Conservation (phyloP, 2,113 vertebrate genomes). For the Apistogramma diplotaenia region DNA sequence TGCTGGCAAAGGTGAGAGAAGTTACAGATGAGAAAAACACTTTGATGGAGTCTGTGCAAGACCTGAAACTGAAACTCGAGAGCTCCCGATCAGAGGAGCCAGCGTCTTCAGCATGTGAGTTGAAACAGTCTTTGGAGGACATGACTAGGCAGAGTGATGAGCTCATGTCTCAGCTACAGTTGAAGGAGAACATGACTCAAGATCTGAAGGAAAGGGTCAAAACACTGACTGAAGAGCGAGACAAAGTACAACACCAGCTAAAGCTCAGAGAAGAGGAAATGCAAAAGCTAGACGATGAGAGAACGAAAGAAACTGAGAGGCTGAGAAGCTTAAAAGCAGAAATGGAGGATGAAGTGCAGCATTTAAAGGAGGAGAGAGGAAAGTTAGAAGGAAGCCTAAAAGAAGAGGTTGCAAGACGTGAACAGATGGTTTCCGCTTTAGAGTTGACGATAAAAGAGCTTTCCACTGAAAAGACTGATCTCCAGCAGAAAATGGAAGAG, state of each 20-base stretch:
- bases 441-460: conserved; percentile 67
- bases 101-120: conserved; percentile 24
- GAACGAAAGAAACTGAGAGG: conserved; percentile 25
- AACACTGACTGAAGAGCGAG: conserved; percentile 72
- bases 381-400: conserved; percentile 57
- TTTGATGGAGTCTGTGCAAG: conserved; percentile 77
- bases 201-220: conserved; percentile 75
- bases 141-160: conserved; percentile 78
- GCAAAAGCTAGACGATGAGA: conserved; percentile 65
- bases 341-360: conserved; percentile 40
- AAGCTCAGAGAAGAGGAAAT: conserved; percentile 71
- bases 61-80: conserved; percentile 71
- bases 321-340: conserved; percentile 62
- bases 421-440: conserved; percentile 62
- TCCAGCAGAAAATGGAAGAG: conserved; percentile 76
- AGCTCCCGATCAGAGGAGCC: conserved; percentile 60
- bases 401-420: conserved; percentile 59
- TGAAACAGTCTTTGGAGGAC: conserved; percentile 71
- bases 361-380: conserved; percentile 37
- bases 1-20: conserved; percentile 72
- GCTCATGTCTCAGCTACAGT: conserved; percentile 64
- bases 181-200: conserved; percentile 75
- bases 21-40: conserved; percentile 81
- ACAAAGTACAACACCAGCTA: conserved; percentile 65
- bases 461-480: conserved; percentile 63